Base-by-base conservation (phyloP, 2,888 invertebrate species). In the Luperina testacea region DNA sequence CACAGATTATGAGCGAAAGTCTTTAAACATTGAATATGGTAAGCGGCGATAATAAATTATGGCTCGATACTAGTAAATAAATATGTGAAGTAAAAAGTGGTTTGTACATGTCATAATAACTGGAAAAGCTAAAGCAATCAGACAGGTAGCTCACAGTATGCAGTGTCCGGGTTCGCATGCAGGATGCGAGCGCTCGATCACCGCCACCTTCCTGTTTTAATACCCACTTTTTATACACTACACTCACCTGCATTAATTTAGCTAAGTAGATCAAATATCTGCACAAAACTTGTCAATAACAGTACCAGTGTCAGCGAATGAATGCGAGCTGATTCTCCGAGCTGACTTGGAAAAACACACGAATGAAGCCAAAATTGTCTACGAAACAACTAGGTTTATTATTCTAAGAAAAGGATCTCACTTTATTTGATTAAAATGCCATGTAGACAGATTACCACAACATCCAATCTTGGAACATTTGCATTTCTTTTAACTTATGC, bases 111-210 rank as follows among this genome's bases (percentile, higher is more conserved):
- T 93, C 93, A 92, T 93, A 93, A 94, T 93, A 93, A 94, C 92
- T 91, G 91, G 91, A 93, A 94, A 93, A 92, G 92, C 90, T 92
- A 90, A 91, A 92, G 92, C 92, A 89, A 91, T 89, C 88, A 85
- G 91, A 92, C 93, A 89, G 92, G 94, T 92, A 93, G 85, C 91
- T 90, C 87, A 81, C 90, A 92, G 93, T 94, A 93, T 94, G 94
- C 92, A 93, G 94, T 92, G 94, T 94, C 94, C 95, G 95, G 94
- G 94, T 94, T 89, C 93, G 91, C 91, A 88, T 89, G 89, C 91
- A 92, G 94, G 94, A 94, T 93, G 92, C 91, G 90, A 94, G 93
- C 93, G 93, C 94, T 94, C 92, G 92, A 90, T 90, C 89, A 90
- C 88, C 89, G 85, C 87, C 89, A 90, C 91, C 94, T 95, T 95